Evolutionary conservation across 2,797 vertebrate genomes (phyloP), one percentile per base, ranked within the genome.

Genomic region (Eospalax fontanierii): DNA sequence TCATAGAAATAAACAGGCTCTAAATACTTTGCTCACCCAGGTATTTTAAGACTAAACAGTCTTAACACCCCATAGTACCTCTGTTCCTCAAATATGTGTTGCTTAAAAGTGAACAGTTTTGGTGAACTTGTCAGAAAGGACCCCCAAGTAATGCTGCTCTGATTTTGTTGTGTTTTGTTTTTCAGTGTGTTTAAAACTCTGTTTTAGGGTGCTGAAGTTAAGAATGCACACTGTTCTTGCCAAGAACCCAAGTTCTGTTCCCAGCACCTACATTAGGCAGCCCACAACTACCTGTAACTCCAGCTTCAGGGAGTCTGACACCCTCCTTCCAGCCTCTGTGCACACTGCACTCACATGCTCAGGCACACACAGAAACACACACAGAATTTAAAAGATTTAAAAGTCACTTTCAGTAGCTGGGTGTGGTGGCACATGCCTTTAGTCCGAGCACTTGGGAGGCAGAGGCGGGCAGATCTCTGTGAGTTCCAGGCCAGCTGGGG

Each of bases 41-140:
- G 33, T 86, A 46, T 81, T 84, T 90, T 86, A 57, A 63, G n/a
- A 81, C 63, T 35, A 38, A 57, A 59, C 8, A 85, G 18, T 14
- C 38, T 46, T n/a, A n/a, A 76, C 35, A 11, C n/a, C 66, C 70
- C 7, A 15, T 14, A 88, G 40, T 66, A 38, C 30, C 46, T 46
- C 66, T 22, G 43, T 24, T 68, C n/a, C 61, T 24, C 30, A 70
- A 86, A 89, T 14, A 68, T 12, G 24, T 33, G 81, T 12, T 68
- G 63, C 54, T 50, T 61, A 50, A 30, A 8, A 63, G 30, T 11
- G 9, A 38, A 74, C 16, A 26, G 38, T 54, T 24, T 19, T 90
- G 89, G 91, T 16, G 9, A 82, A 76, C 61, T 57, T 40, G 40
- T 73, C 43, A 95, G 59, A 85, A 89, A 79, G 76, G 84, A 86